phyloP scores from a whole-genome alignment of 1,140 invertebrate species.

The Ladona fulva region DNA sequence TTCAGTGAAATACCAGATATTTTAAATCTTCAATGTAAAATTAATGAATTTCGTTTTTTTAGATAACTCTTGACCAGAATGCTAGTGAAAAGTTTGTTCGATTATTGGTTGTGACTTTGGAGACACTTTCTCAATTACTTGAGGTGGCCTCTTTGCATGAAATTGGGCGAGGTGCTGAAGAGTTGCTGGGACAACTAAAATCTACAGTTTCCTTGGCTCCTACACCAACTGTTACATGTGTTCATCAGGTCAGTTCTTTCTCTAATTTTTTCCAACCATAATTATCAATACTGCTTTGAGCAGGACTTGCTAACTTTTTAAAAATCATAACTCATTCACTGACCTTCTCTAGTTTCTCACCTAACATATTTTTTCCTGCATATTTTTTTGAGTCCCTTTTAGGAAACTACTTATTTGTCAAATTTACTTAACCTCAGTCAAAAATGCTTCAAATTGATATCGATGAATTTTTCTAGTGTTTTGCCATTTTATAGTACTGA shows the following conservation, averaged over 20 bases:
- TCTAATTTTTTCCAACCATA: slow-evolving; percentile 11
- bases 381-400: no score
- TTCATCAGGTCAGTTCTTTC: slow-evolving; percentile 51
- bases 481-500: no score
- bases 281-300: no score
- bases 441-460: no score
- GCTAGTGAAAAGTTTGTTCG: slow-evolving; percentile 64
- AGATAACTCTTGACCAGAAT: slow-evolving; percentile 62
- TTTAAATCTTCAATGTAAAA: neutral
- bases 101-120: slow-evolving; percentile 54
- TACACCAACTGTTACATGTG: slow-evolving; percentile 60
- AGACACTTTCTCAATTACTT: slow-evolving; percentile 62
- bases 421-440: no score
- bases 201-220: slow-evolving; percentile 60
- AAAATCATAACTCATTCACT: no score
- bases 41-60: slow-evolving; percentile 25
- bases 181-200: slow-evolving; percentile 67
- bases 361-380: no score
- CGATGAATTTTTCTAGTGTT: no score
- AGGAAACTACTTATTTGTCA: no score
- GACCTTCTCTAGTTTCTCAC: no score
- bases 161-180: slow-evolving; percentile 65
- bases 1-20: neutral
- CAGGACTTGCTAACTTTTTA: no score
- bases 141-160: slow-evolving; percentile 66